These are phyloP conservation scores for Amblyopsis rosae DNA, from an alignment of 2,113 vertebrate species.

Conservation along the genomic window DNA sequence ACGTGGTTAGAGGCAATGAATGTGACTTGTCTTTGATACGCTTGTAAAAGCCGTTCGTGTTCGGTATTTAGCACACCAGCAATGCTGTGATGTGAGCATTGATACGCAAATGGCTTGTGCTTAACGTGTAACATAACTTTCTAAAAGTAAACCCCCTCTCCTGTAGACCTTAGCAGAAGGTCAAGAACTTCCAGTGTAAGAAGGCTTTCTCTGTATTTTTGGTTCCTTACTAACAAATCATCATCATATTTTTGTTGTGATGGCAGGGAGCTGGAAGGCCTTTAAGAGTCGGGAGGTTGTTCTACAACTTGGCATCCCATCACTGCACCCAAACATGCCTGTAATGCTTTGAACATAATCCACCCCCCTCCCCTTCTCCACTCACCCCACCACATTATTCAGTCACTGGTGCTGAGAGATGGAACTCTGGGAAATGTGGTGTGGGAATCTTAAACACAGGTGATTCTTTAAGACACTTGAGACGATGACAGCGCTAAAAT, in stretches of 20 bases:
- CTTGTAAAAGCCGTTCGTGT: constrained; percentile 10
- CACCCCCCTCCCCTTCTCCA: constrained; percentile 1
- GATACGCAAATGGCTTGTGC: not conserved
- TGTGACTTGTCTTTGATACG: constrained; percentile 32
- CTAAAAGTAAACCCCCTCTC: constrained; percentile 29
- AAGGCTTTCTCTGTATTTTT: constrained; percentile 11
- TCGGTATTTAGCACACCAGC: constrained; percentile 25
- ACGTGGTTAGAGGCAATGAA: constrained; percentile 17
- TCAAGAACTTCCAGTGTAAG: constrained; percentile 20
- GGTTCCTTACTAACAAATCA: constrained; percentile 37
- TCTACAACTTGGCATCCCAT: not conserved
- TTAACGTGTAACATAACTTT: constrained; percentile 4
- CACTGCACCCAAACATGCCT: constrained; percentile 13
- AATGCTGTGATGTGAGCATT: constrained; percentile 15
- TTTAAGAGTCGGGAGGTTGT: not conserved
- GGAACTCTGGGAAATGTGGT: not conserved
- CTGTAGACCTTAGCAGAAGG: constrained; percentile 1
- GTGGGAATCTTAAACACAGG: constrained; percentile 35
- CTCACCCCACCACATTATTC: not conserved
- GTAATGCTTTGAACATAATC: constrained; percentile 10
- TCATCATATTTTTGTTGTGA: constrained; percentile 2
- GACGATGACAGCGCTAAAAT: constrained; percentile 28
- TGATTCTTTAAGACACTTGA: constrained; percentile 33
- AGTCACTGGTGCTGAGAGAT: constrained; percentile 11
- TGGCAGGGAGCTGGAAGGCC: not conserved